Evolutionary conservation across 1,140 invertebrate genomes (phyloP).

Genomic region (Melanaphis sacchari): DNA sequence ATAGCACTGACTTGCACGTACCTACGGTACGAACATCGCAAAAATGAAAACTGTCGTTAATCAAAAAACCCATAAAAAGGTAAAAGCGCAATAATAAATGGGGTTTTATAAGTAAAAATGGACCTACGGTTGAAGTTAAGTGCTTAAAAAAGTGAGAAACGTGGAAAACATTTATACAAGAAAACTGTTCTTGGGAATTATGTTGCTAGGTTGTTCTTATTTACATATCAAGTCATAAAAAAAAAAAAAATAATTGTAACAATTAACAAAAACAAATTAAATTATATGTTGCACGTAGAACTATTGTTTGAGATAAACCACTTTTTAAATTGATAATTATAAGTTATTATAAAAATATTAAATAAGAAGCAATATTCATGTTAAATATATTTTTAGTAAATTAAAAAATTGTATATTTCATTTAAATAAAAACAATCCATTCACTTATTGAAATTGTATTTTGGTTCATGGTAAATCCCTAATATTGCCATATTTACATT

Average conservation of each 20-base stretch:
- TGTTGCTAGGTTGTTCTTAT: constrained; percentile 1
- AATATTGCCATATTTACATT: neutral
- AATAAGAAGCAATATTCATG: neutral
- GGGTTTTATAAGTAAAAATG: constrained; percentile 38
- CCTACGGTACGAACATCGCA: constrained; percentile 38
- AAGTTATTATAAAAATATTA: neutral
- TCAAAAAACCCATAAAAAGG: constrained; percentile 55
- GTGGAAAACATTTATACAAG: constrained; percentile 34
- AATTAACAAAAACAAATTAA: neutral
- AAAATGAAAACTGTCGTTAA: constrained; percentile 51
- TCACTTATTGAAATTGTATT: neutral
- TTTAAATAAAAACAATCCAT: neutral
- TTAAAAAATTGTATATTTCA: neutral
- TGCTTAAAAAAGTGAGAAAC: constrained; percentile 47
- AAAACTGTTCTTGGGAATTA: constrained; percentile 12
- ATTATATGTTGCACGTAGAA: neutral
- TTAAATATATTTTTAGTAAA: neutral
- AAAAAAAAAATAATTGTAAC: neutral
- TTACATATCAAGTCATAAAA: constrained; percentile 19
- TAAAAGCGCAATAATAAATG: constrained; percentile 46
- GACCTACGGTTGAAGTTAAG: constrained; percentile 41
- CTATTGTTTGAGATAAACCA: neutral
- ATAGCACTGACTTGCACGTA: constrained; percentile 26
- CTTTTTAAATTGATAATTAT: neutral
- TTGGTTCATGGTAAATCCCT: neutral